Conservation (phyloP, 2,888 invertebrate species). For the Danaus chrysippus region DNA sequence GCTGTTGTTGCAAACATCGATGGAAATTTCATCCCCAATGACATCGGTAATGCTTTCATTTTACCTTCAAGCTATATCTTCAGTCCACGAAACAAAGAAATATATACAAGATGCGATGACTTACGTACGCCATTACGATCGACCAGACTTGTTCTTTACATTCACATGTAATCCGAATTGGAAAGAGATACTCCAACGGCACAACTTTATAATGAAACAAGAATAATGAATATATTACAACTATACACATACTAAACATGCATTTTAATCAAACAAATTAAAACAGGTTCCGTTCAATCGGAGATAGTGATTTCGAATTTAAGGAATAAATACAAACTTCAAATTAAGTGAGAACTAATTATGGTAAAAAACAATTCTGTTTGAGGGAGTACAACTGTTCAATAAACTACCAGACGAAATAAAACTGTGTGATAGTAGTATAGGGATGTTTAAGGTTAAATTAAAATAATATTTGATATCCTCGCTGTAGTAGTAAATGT, state of each 20-base stretch:
- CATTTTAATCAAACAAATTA: too few relatives aligned
- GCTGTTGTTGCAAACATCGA: conserved; percentile 21
- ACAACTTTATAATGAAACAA: too few relatives aligned
- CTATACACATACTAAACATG: too few relatives aligned
- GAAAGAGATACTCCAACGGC: conserved; percentile 37
- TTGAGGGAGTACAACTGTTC: too few relatives aligned
- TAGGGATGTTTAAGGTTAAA: conserved; percentile 28
- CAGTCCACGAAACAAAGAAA: conserved; percentile 38
- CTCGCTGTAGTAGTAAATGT: too few relatives aligned
- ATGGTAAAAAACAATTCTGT: conserved; percentile 29
- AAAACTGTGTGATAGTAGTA: too few relatives aligned
- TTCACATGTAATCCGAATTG: conserved; percentile 37
- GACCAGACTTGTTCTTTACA: conserved; percentile 31
- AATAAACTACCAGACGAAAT: too few relatives aligned
- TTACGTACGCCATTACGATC: conserved; percentile 21
- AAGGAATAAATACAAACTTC: too few relatives aligned
- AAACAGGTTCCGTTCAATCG: too few relatives aligned
- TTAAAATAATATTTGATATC: conserved; percentile 20
- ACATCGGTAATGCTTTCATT: conserved; percentile 21
- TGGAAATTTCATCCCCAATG: conserved; percentile 13
- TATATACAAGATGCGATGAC: conserved; percentile 37
- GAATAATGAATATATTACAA: too few relatives aligned
- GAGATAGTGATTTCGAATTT: too few relatives aligned
- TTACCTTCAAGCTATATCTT: conserved; percentile 29
- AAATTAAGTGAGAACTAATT: too few relatives aligned